Conservation (phyloP, 1,140 invertebrate genomes). For the Physella acuta region DNA sequence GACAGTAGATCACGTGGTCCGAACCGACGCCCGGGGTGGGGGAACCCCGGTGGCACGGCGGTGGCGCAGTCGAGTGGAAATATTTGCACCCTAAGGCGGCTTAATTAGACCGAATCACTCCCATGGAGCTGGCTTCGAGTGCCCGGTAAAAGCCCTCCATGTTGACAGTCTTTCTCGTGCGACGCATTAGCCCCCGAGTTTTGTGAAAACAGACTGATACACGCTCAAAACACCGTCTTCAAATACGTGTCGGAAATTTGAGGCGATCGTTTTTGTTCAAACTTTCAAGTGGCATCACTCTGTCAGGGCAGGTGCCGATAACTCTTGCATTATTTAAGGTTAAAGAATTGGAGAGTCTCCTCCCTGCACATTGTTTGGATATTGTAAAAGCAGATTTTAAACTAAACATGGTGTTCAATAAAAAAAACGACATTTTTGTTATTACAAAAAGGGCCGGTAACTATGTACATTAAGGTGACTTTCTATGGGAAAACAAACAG, state of each 20-base stretch:
- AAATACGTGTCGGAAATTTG: not conserved
- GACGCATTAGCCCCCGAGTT: not conserved
- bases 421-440: not conserved
- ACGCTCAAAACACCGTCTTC: not conserved
- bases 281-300: not conserved
- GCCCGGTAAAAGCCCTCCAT: not conserved
- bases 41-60: not conserved
- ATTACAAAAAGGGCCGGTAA: not conserved
- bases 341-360: not conserved
- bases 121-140: not conserved
- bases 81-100: slow-evolving; percentile 18
- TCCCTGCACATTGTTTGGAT: not conserved
- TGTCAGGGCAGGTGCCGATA: not conserved
- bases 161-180: slow-evolving; percentile 6
- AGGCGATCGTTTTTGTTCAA: not conserved
- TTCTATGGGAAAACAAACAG: too few species aligned
- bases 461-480: not conserved
- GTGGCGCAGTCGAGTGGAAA: not conserved
- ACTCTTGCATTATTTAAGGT: not conserved
- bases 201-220: not conserved
- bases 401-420: not conserved
- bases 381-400: not conserved
- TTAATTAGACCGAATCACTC: slow-evolving; percentile 13
- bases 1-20: not conserved
- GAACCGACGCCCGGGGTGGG: not conserved